Conservation (phyloP, 2,797 vertebrate genomes). For the Distichodus sexfasciatus region DNA sequence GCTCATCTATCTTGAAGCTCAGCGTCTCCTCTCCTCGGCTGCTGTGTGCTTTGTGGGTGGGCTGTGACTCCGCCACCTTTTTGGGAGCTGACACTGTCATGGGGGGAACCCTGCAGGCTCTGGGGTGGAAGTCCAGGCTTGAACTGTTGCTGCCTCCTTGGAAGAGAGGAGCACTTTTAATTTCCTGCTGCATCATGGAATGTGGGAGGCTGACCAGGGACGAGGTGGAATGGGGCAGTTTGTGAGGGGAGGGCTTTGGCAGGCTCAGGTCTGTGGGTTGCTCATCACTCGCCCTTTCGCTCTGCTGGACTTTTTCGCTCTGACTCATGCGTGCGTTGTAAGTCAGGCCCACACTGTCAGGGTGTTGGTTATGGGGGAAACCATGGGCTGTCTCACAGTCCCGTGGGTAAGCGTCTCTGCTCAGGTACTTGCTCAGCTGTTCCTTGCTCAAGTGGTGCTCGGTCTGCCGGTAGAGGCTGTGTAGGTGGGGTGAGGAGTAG, state of each 20-base stretch:
- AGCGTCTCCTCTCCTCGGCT: constrained; percentile 68
- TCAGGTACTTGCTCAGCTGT: constrained; percentile 77
- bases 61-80: constrained; percentile 70
- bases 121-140: constrained; percentile 79
- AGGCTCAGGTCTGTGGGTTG: constrained; percentile 90
- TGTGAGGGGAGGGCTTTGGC: constrained; percentile 79
- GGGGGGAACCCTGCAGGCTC: constrained; percentile 83
- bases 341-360: constrained; percentile 74
- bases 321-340: constrained; percentile 74
- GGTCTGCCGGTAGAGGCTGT: constrained; percentile 81
- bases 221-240: constrained; percentile 71
- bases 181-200: constrained; percentile 69
- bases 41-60: constrained; percentile 73
- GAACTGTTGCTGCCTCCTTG: constrained; percentile 61
- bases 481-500: constrained; percentile 84
- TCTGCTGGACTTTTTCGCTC: constrained; percentile 69
- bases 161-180: constrained; percentile 64
- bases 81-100: constrained; percentile 76
- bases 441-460: constrained; percentile 82
- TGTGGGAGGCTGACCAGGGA: constrained; percentile 66
- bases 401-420: constrained; percentile 68
- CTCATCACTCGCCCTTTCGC: constrained; percentile 74
- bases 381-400: constrained; percentile 75
- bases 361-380: constrained; percentile 75
- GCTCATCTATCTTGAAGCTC: constrained; percentile 78